These are phyloP conservation scores for Mesorhabditis spiculigera DNA, from an alignment of 2,888 invertebrate genomes.

Conservation along the genomic window DNA sequence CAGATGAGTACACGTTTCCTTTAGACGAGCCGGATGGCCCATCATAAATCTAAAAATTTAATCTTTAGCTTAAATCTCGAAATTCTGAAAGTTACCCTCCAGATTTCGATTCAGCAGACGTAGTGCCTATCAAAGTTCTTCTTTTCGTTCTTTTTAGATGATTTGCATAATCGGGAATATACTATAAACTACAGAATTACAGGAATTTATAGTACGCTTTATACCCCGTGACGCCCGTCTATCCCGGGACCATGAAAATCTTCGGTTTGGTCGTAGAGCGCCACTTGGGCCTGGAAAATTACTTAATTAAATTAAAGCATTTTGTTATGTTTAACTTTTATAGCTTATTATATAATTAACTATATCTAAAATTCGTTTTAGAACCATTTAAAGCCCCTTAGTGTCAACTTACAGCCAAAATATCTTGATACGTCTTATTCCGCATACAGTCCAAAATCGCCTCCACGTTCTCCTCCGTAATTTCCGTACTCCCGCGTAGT, in stretches of 20 bases:
- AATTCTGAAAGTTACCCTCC: neutral
- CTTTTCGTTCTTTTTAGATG: neutral
- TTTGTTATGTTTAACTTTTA: no score
- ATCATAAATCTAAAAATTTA: neutral
- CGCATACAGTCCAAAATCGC: no score
- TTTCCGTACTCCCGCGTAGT: no score
- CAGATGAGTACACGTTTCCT: constrained; percentile 2
- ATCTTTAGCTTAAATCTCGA: neutral
- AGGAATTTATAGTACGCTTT: neutral
- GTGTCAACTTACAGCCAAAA: no score
- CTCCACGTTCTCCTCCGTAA: no score
- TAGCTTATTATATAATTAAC: no score
- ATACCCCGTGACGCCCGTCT: neutral
- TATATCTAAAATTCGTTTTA: no score
- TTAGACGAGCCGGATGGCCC: neutral
- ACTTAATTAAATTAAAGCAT: no score
- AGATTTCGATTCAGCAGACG: neutral
- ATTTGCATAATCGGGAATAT: no score
- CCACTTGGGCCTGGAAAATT: neutral
- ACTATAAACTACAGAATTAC: no score
- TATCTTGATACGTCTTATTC: no score
- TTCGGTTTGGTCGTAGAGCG: neutral
- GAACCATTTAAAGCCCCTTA: no score
- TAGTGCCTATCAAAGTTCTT: neutral
- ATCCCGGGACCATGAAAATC: neutral